Conservation (phyloP, 2,888 invertebrate genomes). For the Noctuana brunneofusca region DNA sequence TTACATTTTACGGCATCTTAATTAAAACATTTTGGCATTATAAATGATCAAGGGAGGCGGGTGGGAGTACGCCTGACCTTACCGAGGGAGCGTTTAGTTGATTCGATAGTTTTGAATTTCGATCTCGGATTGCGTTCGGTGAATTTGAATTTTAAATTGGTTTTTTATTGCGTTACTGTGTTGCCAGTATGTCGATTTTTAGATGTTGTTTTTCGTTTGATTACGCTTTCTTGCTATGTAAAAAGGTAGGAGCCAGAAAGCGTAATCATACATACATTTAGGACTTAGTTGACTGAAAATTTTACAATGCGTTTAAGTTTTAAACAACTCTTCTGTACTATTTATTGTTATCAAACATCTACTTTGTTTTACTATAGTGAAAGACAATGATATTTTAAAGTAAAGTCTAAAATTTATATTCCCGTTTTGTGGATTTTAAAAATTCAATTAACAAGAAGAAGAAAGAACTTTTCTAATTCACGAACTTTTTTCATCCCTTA, state of each 20-base stretch:
- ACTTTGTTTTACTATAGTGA: background rate
- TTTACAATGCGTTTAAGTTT: background rate
- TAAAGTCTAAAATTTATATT: background rate
- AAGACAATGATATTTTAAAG: background rate
- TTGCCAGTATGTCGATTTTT: constrained; percentile 29
- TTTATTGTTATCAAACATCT: too few species aligned
- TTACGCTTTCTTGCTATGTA: constrained; percentile 31
- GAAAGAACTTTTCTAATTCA: constrained; percentile 59
- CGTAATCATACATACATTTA: background rate
- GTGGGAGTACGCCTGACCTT: constrained; percentile 70
- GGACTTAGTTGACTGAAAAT: background rate
- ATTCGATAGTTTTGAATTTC: constrained; percentile 67
- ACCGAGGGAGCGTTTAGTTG: constrained; percentile 51
- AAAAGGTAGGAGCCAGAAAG: too few species aligned
- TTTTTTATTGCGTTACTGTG: constrained; percentile 38
- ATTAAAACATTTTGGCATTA: constrained; percentile 85
- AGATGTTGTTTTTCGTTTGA: constrained; percentile 24
- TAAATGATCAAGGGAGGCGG: constrained; percentile 80
- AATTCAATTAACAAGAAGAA: constrained; percentile 38
- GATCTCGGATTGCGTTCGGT: constrained; percentile 34
- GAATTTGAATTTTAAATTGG: constrained; percentile 35
- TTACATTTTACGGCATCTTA: constrained; percentile 85
- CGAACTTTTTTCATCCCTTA: constrained; percentile 53
- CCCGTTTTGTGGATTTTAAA: background rate
- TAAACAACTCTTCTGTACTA: too few species aligned